Evolutionary conservation across 2,113 vertebrate species (phyloP).

Genomic region (Lepus timidus): DNA sequence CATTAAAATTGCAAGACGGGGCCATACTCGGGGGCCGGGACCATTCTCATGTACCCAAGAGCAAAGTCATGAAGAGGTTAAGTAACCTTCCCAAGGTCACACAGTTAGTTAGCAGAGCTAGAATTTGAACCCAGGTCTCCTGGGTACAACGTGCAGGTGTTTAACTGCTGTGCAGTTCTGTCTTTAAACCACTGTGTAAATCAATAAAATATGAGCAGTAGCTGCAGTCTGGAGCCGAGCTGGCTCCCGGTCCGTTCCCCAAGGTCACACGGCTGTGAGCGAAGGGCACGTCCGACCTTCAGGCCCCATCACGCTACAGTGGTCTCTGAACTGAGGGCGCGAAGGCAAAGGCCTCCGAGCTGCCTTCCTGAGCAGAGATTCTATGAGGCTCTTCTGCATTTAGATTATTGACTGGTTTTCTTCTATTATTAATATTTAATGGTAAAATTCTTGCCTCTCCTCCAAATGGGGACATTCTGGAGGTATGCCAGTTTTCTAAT

Average conservation of each 20-base stretch:
- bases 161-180: not conserved
- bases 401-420: not conserved
- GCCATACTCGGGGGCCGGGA: not conserved
- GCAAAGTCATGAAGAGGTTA: constrained; percentile 17
- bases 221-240: not conserved
- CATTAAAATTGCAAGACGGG: constrained; percentile 4
- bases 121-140: not conserved
- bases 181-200: not conserved
- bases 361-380: not conserved
- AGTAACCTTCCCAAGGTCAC: not conserved
- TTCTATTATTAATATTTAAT: not conserved
- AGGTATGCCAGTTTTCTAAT: not conserved
- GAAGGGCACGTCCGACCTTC: not conserved
- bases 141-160: not conserved
- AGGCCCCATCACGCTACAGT: not conserved
- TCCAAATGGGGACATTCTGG: constrained; percentile 10
- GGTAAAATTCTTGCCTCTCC: not conserved
- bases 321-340: not conserved
- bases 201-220: constrained; percentile 7
- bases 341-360: not conserved
- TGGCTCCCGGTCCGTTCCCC: not conserved
- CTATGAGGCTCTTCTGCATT: not conserved
- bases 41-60: not conserved
- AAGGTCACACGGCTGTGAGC: not conserved
- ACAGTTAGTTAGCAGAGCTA: not conserved